Evolutionary conservation across 2,113 vertebrate species (phyloP), one percentile per base, ranked within the genome.

Genomic region (Phylloscopus trochilus): DNA sequence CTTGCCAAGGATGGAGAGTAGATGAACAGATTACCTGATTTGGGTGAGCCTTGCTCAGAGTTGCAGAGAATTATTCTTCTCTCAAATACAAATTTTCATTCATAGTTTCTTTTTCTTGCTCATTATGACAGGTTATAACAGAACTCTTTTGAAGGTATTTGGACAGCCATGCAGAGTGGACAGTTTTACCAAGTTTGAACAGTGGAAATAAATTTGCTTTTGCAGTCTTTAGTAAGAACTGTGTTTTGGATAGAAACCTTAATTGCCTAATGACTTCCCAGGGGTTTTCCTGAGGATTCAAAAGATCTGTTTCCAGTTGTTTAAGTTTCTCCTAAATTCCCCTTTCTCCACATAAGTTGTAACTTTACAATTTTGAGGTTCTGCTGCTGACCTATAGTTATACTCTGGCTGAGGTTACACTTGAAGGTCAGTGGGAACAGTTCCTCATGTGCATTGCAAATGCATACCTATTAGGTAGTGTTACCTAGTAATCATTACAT

Each of bases 391-490:
- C 46, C 47, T 80, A 2, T 80, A 89, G 41, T 72, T 75, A 30
- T 28, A 11, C 47, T 63, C 35, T 59, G 30, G 20, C 35, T 63
- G 86, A 90, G 47, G 59, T 89, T 77, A 52, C 35, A 7, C 56
- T 47, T 92, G 91, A 94, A 96, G 91, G 96, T 96, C 93, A 91
- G 63, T 67, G 24, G 70, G 78, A 91, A 77, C 51, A 20, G 35
- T 14, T 88, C 30, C 72, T 95, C 70, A 95, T 93, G 80, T 93
- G 83, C 84, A 90, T 94, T 97, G 88, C 90, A 96, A 96, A 97
- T 96, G 44, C 39, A 41, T 41, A n/a, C 35, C 79, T 78, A 22
- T 60, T 70, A 88, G 68, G 75, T 37, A 30, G 44, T 41, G 59
- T 59, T 94, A 83, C 86, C 82, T 64, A 77, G 72, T 49, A 95